phyloP scores from a whole-genome alignment of 1,140 invertebrate genomes.

The Orchesella cincta region DNA sequence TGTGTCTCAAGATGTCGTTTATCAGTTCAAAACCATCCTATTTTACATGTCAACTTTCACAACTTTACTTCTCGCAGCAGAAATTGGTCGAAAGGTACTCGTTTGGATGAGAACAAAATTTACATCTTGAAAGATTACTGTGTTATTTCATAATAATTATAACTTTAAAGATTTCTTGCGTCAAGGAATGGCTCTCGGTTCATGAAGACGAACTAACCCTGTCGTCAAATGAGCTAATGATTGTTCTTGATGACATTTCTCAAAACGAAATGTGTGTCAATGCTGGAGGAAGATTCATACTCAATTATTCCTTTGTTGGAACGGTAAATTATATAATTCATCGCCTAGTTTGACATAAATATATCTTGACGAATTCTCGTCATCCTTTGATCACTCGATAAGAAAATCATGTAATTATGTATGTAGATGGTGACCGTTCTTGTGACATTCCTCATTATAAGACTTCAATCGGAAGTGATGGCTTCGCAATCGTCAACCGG shows the following conservation, averaged over 20 bases:
- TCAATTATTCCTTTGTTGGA: conserved; percentile 7
- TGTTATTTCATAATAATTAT: background rate
- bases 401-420: too few species aligned
- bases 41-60: background rate
- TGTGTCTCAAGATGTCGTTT: background rate
- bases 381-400: too few species aligned
- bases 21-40: background rate
- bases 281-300: background rate
- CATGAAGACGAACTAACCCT: background rate
- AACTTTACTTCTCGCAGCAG: background rate
- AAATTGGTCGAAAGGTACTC: background rate
- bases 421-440: background rate
- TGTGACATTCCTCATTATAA: background rate
- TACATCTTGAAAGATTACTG: background rate
- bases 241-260: background rate
- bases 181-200: background rate
- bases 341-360: too few species aligned
- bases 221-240: background rate
- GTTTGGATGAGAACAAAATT: too few species aligned
- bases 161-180: background rate
- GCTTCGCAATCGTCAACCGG: too few species aligned
- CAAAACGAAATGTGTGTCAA: background rate
- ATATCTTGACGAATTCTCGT: too few species aligned
- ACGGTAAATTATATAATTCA: background rate
- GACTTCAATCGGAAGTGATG: background rate